Evolutionary conservation across 2,797 vertebrate species (phyloP), one percentile per base, ranked within the genome.

Genomic region (Galago senegalensis): DNA sequence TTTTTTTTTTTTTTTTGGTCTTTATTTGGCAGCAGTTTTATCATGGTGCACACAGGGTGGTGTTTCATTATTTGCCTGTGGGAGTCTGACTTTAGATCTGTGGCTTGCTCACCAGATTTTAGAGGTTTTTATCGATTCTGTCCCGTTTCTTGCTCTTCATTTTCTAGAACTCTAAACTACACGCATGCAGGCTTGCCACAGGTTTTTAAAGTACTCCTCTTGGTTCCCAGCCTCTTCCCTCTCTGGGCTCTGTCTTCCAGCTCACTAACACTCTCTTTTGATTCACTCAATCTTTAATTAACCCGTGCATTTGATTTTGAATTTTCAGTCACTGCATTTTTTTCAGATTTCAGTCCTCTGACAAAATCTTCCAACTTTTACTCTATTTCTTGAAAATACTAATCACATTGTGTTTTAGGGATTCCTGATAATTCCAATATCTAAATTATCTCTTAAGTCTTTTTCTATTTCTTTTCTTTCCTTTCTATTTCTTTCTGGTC

Each of bases 121-220:
- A 7, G 75, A 81, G 18, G 76, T 81, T 69, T 27, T 95, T 56
- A 85, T 9, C 11, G 21, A 53, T 53, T 63, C 37, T 89, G 7
- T 9, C 21, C 25, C 40, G 20, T 84, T 1, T 83, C 7, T 79
- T 73, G 11, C 10, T 67, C 23, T 20, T 93, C 25, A 7, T 25
- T 84, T 92, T 87, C 29, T 56, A 93, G 37, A 95, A 79, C 25
- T 83, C 37, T 75, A 72, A 82, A 77, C 58, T 29, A 49, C 16
- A 63, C 8, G 2, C 25, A 49, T 63, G 2, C 58, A 80, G 40
- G 27, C 14, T 75, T 11, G 56, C 1, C 12, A 79, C 13, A 60
- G 1, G 40, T 3, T 12, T 53, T 72, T 84, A 58, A 31, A 31
- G 61, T 77, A 34, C 2, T 43, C n/a, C 79, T 92, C 7, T 49